Conservation (phyloP, 2,113 vertebrate genomes). For the Daubentonia madagascariensis region DNA sequence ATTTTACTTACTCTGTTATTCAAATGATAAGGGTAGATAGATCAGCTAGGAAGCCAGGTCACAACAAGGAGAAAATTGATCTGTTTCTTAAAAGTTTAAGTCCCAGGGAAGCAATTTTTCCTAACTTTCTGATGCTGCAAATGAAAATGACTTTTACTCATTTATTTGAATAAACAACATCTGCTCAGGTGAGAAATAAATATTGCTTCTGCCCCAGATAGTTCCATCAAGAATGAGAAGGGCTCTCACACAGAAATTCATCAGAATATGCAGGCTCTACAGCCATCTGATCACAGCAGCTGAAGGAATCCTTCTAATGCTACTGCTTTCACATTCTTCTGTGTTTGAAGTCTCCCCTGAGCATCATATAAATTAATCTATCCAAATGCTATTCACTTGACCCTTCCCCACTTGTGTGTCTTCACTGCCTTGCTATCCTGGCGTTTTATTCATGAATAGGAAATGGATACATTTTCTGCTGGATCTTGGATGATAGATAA, state of each 20-base stretch:
- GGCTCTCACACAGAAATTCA: not conserved
- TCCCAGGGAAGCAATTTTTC: not conserved
- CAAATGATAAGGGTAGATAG: not conserved
- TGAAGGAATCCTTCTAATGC: not conserved
- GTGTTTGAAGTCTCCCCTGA: not conserved
- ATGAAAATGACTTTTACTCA: not conserved
- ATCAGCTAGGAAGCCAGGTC: not conserved
- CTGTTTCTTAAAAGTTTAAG: not conserved
- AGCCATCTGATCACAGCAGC: not conserved
- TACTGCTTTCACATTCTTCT: not conserved
- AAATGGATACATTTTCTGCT: not conserved
- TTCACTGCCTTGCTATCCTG: not conserved
- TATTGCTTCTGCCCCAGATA: not conserved
- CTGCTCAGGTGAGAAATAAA: not conserved
- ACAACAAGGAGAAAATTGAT: not conserved
- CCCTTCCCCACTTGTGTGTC: not conserved
- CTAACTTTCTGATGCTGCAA: not conserved
- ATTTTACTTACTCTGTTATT: not conserved
- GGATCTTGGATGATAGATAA: not conserved
- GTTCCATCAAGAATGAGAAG: not conserved
- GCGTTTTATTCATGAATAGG: not conserved
- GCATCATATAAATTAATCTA: not conserved
- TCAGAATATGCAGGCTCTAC: not conserved
- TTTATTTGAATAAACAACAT: not conserved
- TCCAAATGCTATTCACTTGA: not conserved